Base-by-base conservation (phyloP, 2,888 invertebrate genomes). In the Chymomyza procnemis region DNA sequence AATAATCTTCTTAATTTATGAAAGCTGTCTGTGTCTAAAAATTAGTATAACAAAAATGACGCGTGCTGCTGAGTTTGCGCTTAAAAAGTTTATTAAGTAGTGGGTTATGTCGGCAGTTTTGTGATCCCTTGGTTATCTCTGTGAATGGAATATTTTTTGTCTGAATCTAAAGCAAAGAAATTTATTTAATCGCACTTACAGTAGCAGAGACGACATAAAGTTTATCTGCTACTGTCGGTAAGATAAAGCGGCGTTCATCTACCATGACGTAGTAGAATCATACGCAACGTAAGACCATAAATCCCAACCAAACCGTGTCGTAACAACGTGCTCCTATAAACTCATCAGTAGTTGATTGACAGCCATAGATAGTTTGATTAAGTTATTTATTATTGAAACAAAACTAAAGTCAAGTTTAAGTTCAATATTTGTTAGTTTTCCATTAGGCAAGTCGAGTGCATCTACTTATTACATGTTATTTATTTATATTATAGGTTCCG, bases 401-500 rank as follows among this genome's bases (percentile, higher is more conserved):
- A 50, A 58, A 34, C 4, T 58, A 4, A 50, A 57, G 52, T 60
- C 63, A 65, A 76, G 66, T 76, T 76, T 57, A 76, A 69, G 73
- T 76, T 76, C 76, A 76, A 64, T 70, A 68, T 60, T 76, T 41
- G n/a, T 34, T 26, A 70, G 54, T 55, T 64, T 26, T 69, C 59
- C 48, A 34, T 16, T 62, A 46, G 22, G 14, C 48, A 6, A 3
- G 48, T 18, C 18, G 16, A 18, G 6, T 18, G 16, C 9, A 18
- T 16, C 3, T 50, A 18, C 48, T 50, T 50, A 50, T 50, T 18
- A n/a, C 16, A 14, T 47, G 47, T 9, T 47, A n/a, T 18, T 50
- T 18, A n/a, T 6, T 59, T 59, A 52, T 41, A 26, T 2, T 12
- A 18, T 64, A 90, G 90, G 67, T 66, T 78, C 87, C 46, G 70